Conservation (phyloP, 2,888 invertebrate genomes). For the Junonia oenone region DNA sequence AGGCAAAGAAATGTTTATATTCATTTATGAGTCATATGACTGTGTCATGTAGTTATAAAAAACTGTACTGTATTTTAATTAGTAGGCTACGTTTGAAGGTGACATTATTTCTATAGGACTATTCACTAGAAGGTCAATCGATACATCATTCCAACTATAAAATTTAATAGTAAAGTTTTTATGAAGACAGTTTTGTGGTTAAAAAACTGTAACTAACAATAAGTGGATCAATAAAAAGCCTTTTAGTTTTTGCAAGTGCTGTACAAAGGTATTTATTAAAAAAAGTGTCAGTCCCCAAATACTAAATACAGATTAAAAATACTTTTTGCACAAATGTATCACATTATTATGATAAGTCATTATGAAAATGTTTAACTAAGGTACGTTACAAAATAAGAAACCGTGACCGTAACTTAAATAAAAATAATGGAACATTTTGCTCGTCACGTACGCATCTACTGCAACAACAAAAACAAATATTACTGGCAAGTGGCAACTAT, state of each 20-base stretch:
- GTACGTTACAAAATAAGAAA: background rate
- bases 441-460: background rate
- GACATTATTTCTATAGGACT: constrained; percentile 3
- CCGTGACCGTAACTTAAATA: background rate
- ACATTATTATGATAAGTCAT: background rate
- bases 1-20: too few species aligned
- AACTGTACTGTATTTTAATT: background rate
- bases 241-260: too few species aligned
- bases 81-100: constrained; percentile 2
- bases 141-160: background rate
- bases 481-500: too few species aligned
- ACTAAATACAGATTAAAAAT: too few species aligned
- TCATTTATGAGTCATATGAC: background rate
- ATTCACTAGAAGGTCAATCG: constrained; percentile 1
- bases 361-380: background rate
- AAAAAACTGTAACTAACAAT: background rate
- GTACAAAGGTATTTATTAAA: background rate
- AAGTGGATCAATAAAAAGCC: background rate
- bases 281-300: background rate
- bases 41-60: background rate
- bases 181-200: background rate
- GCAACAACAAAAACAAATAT: background rate
- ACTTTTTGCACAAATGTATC: background rate
- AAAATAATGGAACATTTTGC: background rate
- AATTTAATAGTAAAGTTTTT: background rate